Base-by-base conservation (phyloP, 2,113 vertebrate species). In the Tichodroma muraria region DNA sequence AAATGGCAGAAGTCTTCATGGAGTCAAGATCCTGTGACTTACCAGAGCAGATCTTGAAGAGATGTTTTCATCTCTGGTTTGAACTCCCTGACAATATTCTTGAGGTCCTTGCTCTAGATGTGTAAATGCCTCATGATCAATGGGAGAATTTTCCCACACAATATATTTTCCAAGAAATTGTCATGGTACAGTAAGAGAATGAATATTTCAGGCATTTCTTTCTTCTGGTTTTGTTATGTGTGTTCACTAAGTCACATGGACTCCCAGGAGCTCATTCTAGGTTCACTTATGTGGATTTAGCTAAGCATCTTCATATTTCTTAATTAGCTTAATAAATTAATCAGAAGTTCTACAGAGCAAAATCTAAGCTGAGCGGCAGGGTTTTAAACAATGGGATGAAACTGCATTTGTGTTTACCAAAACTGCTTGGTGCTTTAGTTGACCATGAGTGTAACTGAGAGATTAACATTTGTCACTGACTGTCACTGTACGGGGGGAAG, bases 241-340 rank as follows among this genome's bases (percentile, higher is more conserved):
- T 54, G 56, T 28, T 75, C 52, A 56, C 49, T 76, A 75, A 72
- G 25, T 72, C 70, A 40, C 50, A 28, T 25, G 27, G 50, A 22
- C n/a, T 85, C 21, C 30, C 24, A 44, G 44, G 45, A 87, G 50
- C 66, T 83, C 18, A 2, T 82, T 87, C 15, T 33, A 19, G 11
- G 21, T 93, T 91, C 78, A 54, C 25, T 79, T 83, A 64, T 42
- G 47, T 0, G 0, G 78, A 79, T 96, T 95, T 93, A 80, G 69
- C 45, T 76, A 65, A 90, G 61, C 45, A 84, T 89, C 70, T 87
- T 92, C 65, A 13, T 68, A n/a, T 61, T 93, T 77, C 66, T 72
- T 92, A 90, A 87, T 82, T 92, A 89, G 49, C 53, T 82, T 28
- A 87, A 69, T 87, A 82, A 85, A 90, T 84, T 61, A 82, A 87